Evolutionary conservation across 2,888 invertebrate genomes (phyloP), one percentile per base, ranked within the genome.

Genomic region (Augochlorella aurata): DNA sequence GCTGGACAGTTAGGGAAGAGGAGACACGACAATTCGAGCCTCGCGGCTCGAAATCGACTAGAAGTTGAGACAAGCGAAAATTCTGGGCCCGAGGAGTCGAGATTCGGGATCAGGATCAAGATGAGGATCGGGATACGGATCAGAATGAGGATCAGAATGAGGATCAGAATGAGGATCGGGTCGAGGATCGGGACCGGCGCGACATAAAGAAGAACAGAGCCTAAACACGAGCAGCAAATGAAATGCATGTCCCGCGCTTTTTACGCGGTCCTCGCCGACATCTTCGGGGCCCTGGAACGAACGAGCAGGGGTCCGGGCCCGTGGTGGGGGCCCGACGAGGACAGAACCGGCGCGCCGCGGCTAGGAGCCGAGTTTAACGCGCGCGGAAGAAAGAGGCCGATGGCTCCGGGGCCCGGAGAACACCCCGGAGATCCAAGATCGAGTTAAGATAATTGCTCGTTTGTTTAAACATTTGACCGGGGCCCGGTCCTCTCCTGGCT

Each of bases 371-470:
- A 70, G 80, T 74, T 38, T 79, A 72, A 73, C 81, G 61, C 47
- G 52, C 38, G 75, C 54, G 74, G 71, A 67, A 84, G 81, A 86
- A 77, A 73, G 80, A 78, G 80, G 49, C 45, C 66, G 63, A 81
- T 81, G 81, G 78, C 76, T 86, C 74, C 24, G 58, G 74, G 63
- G 74, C 68, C 67, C 82, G 16, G 61, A 78, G 79, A 83, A 84
- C 86, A 83, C 82, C 83, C 82, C 50, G 87, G 82, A 90, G 92
- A 92, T 92, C 87, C 83, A 85, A 92, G 92, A 93, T 93, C 92
- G 90, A 92, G 92, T 92, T 92, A 91, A 92, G 92, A 93, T 93
- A 93, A 93, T 93, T 93, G 91, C 91, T 91, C 92, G 92, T 93
- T 93, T 93, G 92, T 93, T 93, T 93, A 92, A 93, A 93, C 91